Evolutionary conservation across 2,888 invertebrate genomes (phyloP).

Genomic region (Sarcophaga carnaria): DNA sequence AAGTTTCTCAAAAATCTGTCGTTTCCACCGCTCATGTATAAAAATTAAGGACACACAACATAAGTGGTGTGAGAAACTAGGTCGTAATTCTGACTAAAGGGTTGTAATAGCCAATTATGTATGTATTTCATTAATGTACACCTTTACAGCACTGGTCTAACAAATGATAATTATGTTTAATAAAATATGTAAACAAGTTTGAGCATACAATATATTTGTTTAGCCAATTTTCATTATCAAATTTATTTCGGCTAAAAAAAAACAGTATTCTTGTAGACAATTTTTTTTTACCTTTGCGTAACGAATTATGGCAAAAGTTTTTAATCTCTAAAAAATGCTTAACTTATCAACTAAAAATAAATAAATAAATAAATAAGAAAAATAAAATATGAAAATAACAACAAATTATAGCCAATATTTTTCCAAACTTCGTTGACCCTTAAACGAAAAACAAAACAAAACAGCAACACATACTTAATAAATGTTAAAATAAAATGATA

Average conservation of each 20-base stretch:
- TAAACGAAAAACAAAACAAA: slow-evolving; percentile 8
- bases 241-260: slow-evolving; percentile 11
- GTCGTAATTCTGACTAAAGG: too few relatives aligned
- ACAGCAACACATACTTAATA: too few relatives aligned
- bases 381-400: background rate
- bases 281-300: slow-evolving; percentile 1
- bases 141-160: too few relatives aligned
- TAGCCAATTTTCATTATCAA: slow-evolving; percentile 28
- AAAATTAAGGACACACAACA: too few relatives aligned
- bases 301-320: background rate
- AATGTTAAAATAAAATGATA: slow-evolving; percentile 50
- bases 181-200: too few relatives aligned
- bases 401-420: slow-evolving; percentile 27
- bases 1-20: too few relatives aligned
- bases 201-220: background rate
- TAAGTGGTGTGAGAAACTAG: too few relatives aligned
- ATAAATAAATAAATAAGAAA: background rate
- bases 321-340: slow-evolving; percentile 3
- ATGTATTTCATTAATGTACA: too few relatives aligned
- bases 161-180: too few relatives aligned
- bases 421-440: slow-evolving; percentile 46
- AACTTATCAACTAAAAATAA: slow-evolving; percentile 48
- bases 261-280: background rate
- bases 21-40: too few relatives aligned
- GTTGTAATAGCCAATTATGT: too few relatives aligned